Percentiles rank a stretch among this genome's conserved stretches.
These are phyloP conservation scores for Cyrtodaria siliqua DNA, from an alignment of 2,888 invertebrate genomes.

Conservation along the genomic window DNA sequence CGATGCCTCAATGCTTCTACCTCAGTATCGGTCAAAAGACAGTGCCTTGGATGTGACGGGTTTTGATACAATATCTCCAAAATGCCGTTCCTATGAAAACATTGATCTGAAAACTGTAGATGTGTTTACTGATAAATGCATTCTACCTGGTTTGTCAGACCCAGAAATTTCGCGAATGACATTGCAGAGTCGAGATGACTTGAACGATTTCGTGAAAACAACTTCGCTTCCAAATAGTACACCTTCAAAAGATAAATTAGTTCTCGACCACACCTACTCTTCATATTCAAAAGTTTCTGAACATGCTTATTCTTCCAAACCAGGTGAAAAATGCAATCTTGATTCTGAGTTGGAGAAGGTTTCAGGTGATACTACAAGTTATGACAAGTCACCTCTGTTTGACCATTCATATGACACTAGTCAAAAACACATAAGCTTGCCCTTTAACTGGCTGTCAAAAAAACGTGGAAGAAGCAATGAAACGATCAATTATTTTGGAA, in stretches of 20 bases:
- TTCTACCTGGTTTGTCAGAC: slow-evolving; percentile 55
- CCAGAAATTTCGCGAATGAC: slow-evolving; percentile 61
- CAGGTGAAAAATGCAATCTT: too few relatives aligned
- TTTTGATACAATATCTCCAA: slow-evolving; percentile 57
- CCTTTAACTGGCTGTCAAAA: slow-evolving; percentile 15
- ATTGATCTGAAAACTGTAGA: slow-evolving; percentile 57
- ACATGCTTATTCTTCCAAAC: background rate
- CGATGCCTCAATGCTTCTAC: slow-evolving; percentile 25
- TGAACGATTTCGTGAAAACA: background rate
- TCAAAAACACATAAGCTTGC: slow-evolving; percentile 22
- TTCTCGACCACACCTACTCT: slow-evolving; percentile 22
- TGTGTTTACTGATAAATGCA: slow-evolving; percentile 48
- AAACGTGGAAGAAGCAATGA: slow-evolving; percentile 45
- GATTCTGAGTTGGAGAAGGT: background rate
- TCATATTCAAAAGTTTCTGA: slow-evolving; percentile 6
- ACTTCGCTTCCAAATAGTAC: slow-evolving; percentile 35
- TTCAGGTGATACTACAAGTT: background rate
- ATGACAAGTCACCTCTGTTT: slow-evolving; percentile 24
- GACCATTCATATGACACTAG: slow-evolving; percentile 43
- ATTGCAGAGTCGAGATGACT: slow-evolving; percentile 9
- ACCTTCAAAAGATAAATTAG: slow-evolving; percentile 6
- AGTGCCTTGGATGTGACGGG: slow-evolving; percentile 64
- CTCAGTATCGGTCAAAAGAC: slow-evolving; percentile 59
- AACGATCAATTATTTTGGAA: background rate
- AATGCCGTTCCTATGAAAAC: slow-evolving; percentile 56